A percentile compares a stretch with the other conserved stretches of the same genome.
Evolutionary conservation across 2,113 vertebrate species (phyloP).

Genomic region (Rhinolophus sinicus): DNA sequence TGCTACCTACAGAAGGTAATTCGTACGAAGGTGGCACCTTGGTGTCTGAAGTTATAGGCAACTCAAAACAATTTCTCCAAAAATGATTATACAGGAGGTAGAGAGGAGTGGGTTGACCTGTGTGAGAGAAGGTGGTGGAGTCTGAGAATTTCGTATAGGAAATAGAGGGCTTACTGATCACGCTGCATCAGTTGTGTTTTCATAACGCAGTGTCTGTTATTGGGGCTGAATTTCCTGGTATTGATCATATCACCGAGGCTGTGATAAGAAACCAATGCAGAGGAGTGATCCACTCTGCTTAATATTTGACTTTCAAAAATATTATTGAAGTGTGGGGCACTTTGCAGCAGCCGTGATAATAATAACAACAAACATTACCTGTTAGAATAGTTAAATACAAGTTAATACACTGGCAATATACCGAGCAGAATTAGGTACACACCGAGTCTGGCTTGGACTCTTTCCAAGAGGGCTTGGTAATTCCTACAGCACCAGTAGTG

Average conservation of each 20-base stretch:
- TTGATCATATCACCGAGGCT: not conserved
- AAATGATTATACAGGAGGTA: not conserved
- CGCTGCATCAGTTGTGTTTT: not conserved
- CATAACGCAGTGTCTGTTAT: not conserved
- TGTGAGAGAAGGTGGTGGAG: not conserved
- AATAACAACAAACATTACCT: conserved; percentile 42
- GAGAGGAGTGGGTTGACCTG: not conserved
- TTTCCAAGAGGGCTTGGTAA: conserved; percentile 59
- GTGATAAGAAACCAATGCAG: not conserved
- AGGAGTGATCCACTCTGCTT: not conserved
- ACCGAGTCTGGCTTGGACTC: conserved; percentile 23
- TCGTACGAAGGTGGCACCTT: not conserved
- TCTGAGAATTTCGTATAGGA: not conserved
- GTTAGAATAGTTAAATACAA: conserved; percentile 54
- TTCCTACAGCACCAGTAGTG: conserved; percentile 22
- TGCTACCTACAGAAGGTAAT: not conserved
- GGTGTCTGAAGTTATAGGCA: not conserved
- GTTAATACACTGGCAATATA: conserved; percentile 60
- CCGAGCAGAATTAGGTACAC: conserved; percentile 50
- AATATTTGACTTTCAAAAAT: conserved; percentile 55
- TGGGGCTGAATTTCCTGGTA: not conserved
- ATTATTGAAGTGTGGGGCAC: not conserved
- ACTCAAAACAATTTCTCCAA: not conserved
- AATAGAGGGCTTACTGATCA: not conserved
- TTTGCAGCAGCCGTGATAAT: not conserved